Base-by-base conservation (phyloP, 2,113 vertebrate genomes). In the Origma solitaria region DNA sequence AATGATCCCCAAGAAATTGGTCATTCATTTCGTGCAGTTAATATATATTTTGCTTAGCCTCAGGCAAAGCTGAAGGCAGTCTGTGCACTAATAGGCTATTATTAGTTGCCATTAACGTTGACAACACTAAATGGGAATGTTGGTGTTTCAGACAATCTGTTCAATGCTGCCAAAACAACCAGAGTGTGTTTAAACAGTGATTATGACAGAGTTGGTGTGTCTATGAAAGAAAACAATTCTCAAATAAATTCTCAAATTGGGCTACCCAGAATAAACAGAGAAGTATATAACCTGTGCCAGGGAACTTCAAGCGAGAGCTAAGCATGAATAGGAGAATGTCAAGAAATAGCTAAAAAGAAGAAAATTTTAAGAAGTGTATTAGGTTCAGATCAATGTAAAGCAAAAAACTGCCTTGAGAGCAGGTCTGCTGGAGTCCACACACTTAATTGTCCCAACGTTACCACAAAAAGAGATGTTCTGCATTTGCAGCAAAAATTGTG, bases 31-130 rank as follows among this genome's bases (percentile, higher is more conserved):
- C 2, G 25, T 75, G 77, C 45, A 72, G 58, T 83, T 95, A 96
- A 87, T 91, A 92, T 28, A 62, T 92, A 88, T 95, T 95, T 96
- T 94, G 80, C 90, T 93, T 84, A 70, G 85, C 82, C 88, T 94
- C 72, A 86, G 80, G 91, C 92, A 94, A 86, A 94, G 86, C 94
- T 81, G 57, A 85, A 96, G 82, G 88, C 90, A 95, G 69, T 62
- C 69, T 87, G 65, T 72, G 56, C 71, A 61, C 60, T 83, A 94
- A 95, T 65, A 84, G 42, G 42, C 56, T 90, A 84, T 93, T 96
- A 95, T 93, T 96, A 92, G 68, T 45, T 92, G 94, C 78, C 73
- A 91, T 91, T 94, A 91, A 89, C 20, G 42, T 31, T 72, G 86
- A 94, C 88, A 96, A 95, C 44, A 17, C 40, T 91, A 84, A 95